phyloP scores from a whole-genome alignment of 2,113 vertebrate species.

The Corythaixoides concolor region DNA sequence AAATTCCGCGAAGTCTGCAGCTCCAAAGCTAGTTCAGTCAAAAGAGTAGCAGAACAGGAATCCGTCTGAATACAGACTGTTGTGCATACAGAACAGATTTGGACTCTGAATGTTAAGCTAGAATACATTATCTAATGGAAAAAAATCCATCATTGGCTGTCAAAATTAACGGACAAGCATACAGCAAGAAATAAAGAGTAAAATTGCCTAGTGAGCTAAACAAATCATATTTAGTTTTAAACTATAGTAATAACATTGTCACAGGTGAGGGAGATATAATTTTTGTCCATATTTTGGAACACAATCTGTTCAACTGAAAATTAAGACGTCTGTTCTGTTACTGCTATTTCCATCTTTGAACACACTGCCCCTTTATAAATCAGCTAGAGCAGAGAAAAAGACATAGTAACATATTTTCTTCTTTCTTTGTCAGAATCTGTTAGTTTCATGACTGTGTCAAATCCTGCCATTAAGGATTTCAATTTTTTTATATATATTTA shows the following conservation, averaged over 20 bases:
- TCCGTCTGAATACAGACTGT: background rate
- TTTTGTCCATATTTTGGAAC: background rate
- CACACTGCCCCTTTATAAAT: background rate
- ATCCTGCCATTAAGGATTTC: conserved; percentile 7
- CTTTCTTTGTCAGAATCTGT: background rate
- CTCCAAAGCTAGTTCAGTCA: background rate
- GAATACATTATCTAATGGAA: background rate
- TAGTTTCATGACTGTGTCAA: background rate
- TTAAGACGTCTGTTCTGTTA: background rate
- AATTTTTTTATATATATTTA: background rate
- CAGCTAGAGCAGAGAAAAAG: background rate
- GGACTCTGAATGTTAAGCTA: background rate
- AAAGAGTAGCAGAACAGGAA: background rate
- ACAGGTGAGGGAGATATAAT: background rate
- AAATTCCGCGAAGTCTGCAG: background rate
- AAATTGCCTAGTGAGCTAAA: background rate
- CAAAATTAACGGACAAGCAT: background rate
- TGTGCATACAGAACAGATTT: background rate
- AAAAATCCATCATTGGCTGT: background rate
- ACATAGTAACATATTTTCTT: background rate
- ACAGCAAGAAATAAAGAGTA: background rate
- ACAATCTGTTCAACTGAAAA: conserved; percentile 2
- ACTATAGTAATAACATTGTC: background rate
- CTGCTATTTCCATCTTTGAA: background rate
- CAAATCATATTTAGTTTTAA: background rate